Base-by-base conservation (phyloP, 2,888 invertebrate species). In the Mythimna loreyi region DNA sequence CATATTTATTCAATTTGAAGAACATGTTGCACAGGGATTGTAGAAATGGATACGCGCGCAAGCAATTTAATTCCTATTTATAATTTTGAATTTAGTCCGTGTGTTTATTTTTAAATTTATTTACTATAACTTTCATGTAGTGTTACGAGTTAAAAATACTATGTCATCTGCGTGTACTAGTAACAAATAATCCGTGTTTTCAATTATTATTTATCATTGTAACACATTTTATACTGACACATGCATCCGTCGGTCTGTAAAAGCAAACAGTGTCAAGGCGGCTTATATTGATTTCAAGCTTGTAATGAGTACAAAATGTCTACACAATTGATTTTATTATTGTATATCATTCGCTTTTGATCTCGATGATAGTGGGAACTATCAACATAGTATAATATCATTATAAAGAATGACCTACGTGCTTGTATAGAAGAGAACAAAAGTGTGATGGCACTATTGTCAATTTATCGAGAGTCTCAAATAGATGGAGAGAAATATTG, bases 261-360 rank as follows among this genome's bases (percentile, higher is more conserved):
- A 92, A 91, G 89, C 89, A 91, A 93, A 93, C 89, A 93, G 92
- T 93, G 93, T 93, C 93, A 93, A 93, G 93, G 93, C 87, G 86
- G 86, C 89, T 89, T 92, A 91, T 92, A 93, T 93, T 91, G 92
- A 93, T 93, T 93, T 92, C 92, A 91, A 90, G 86, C 89, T 91
- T 87, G 89, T 90, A 93, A 92, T 91, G 90, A 92, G 91, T 85
- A 90, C 90, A 89, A 87, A 80, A 89, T 87, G 79, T 80, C 84
- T 85, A 86, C 84, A 89, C 87, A 89, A 89, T 88, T 85, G 85
- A 87, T 89, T 88, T 80, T 80, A 83, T 84, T 85, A 85, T 82
- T 81, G 66, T 85, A 85, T 83, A 78, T 80, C 76, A 85, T 83
- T 84, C 69, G 80, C 75, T 85, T 76, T 67, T 73, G 53, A 82